These are phyloP conservation scores for Drosophila rubida DNA, from an alignment of 2,888 invertebrate genomes.

Conservation along the genomic window DNA sequence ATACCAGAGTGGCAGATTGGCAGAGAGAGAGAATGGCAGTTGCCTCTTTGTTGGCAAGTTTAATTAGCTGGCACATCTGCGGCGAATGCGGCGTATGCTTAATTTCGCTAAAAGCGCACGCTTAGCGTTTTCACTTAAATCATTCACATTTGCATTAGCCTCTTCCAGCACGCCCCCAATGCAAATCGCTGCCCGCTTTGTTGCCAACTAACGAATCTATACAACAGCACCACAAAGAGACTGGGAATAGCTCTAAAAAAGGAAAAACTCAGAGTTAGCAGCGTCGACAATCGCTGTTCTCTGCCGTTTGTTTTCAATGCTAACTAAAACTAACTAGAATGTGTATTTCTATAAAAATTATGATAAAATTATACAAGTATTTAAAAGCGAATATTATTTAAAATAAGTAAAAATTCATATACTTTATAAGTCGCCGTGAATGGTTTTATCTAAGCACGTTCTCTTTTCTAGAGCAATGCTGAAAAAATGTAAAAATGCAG, in stretches of 20 bases:
- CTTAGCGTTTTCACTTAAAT: slow-evolving; percentile 58
- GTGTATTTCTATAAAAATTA: background rate
- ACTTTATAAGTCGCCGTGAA: no score
- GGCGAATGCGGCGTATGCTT: slow-evolving; percentile 64
- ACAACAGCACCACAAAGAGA: slow-evolving; percentile 31
- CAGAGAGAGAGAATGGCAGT: background rate
- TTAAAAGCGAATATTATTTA: no score
- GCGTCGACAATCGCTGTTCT: background rate
- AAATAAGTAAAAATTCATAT: no score
- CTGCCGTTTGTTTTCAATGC: background rate
- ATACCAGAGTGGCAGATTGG: background rate
- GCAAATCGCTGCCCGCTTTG: slow-evolving; percentile 52
- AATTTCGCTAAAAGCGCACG: slow-evolving; percentile 72
- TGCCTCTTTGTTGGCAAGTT: slow-evolving; percentile 30
- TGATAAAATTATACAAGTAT: background rate
- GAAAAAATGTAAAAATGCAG: no score
- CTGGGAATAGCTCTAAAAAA: slow-evolving; percentile 17
- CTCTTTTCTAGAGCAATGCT: no score
- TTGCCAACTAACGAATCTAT: slow-evolving; percentile 70
- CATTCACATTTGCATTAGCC: slow-evolving; percentile 67
- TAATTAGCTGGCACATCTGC: slow-evolving; percentile 46
- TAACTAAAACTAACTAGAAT: background rate
- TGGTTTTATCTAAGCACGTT: no score
- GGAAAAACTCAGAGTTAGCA: background rate
- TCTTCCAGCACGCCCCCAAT: slow-evolving; percentile 29